These are phyloP conservation scores for Oriolus oriolus DNA, from an alignment of 2,113 vertebrate species.

Conservation along the genomic window DNA sequence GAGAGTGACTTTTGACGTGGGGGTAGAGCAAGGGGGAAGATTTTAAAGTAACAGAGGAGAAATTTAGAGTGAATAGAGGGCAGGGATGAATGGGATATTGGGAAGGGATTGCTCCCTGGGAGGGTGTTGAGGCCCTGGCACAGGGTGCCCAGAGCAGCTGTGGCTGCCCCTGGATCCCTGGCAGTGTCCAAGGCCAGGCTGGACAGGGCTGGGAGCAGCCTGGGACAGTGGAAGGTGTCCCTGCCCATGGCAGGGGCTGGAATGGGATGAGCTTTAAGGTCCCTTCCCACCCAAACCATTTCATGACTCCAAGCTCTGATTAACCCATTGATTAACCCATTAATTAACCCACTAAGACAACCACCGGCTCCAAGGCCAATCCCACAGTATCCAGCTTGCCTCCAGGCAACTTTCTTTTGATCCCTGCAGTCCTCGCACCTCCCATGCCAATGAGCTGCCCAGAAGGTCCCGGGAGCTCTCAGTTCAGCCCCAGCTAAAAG, in stretches of 20 bases:
- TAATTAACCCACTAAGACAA: neutral
- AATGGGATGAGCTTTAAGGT: fast-evolving
- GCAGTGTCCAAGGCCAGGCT: neutral
- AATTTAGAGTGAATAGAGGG: too few species aligned
- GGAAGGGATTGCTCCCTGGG: neutral
- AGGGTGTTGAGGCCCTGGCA: neutral
- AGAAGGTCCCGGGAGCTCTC: neutral
- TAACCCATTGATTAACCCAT: neutral
- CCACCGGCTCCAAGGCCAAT: neutral
- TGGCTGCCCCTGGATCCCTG: neutral
- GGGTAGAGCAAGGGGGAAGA: neutral
- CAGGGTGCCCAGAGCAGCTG: neutral
- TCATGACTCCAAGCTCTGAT: neutral
- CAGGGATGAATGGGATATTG: fast-evolving
- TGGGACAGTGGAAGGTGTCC: fast-evolving
- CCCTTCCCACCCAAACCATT: neutral
- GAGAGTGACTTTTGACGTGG: neutral
- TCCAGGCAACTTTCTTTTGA: neutral
- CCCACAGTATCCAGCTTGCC: neutral
- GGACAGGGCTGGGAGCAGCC: fast-evolving
- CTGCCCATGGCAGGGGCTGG: neutral
- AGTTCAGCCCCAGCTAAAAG: neutral
- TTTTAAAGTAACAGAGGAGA: neutral
- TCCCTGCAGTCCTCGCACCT: neutral
- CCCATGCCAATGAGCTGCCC: neutral